Conservation (phyloP, 2,888 invertebrate genomes). For the Thelaira solivaga region DNA sequence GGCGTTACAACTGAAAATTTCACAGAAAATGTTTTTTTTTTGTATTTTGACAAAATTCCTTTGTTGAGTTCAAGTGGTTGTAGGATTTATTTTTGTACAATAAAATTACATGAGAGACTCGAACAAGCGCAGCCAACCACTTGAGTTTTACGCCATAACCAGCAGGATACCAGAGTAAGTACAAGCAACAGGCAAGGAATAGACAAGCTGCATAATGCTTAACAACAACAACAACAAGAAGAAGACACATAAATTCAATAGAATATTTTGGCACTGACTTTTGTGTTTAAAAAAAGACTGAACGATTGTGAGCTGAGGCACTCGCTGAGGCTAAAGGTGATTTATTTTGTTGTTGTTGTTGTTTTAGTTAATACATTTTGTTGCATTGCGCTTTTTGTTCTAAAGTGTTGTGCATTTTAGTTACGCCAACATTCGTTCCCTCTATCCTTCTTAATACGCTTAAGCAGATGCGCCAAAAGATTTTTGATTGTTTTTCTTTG, state of each 20-base stretch:
- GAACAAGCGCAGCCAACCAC: constrained; percentile 44
- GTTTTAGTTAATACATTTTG: no score
- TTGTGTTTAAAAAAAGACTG: constrained; percentile 41
- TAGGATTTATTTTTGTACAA: constrained; percentile 40
- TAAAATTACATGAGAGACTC: constrained; percentile 43
- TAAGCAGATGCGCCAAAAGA: constrained; percentile 60
- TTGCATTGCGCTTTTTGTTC: constrained; percentile 28
- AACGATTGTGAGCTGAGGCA: no score
- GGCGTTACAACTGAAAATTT: constrained; percentile 44
- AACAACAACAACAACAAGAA: background rate
- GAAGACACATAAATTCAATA: background rate
- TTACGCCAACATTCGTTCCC: constrained; percentile 49
- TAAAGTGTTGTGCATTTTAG: constrained; percentile 46
- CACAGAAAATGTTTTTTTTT: constrained; percentile 1
- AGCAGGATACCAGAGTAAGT: constrained; percentile 19
- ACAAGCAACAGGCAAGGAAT: background rate
- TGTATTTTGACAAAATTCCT: constrained; percentile 23
- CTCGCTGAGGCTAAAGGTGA: constrained; percentile 18
- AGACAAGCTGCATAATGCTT: background rate
- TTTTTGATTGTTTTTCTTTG: constrained; percentile 14
- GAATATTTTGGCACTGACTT: constrained; percentile 45
- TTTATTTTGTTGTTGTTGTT: constrained; percentile 1
- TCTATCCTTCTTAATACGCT: constrained; percentile 13
- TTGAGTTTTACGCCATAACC: constrained; percentile 58
- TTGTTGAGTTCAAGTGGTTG: constrained; percentile 56